These are phyloP conservation scores for Drosophila nigritarsus DNA, from an alignment of 2,888 invertebrate genomes.

Conservation along the genomic window DNA sequence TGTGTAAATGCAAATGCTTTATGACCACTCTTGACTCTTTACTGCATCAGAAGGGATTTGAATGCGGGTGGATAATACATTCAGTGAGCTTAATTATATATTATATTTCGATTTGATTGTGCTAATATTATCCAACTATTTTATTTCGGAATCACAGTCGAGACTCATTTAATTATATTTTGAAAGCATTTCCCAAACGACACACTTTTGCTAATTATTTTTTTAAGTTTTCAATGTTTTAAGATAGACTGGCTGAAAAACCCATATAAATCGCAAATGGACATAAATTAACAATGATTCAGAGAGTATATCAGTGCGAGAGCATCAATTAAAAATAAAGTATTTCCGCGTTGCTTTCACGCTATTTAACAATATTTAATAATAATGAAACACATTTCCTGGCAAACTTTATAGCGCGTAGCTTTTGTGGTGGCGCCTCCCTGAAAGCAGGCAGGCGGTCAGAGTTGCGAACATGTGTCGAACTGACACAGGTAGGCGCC, in stretches of 20 bases:
- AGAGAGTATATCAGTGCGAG: constrained; percentile 3
- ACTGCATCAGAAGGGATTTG: constrained; percentile 6
- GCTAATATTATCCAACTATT: not conserved
- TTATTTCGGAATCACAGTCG: not conserved
- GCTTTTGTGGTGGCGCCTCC: not conserved
- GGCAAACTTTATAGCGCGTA: constrained; percentile 5
- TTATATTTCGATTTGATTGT: not conserved
- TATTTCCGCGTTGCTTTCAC: constrained; percentile 12
- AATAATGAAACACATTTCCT: constrained; percentile 23
- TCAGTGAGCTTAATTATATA: not conserved
- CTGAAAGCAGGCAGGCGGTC: not conserved
- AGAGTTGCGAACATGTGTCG: constrained; percentile 47
- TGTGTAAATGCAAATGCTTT: constrained; percentile 16
- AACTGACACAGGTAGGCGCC: constrained; percentile 49
- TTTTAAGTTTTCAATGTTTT: not conserved
- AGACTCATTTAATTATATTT: not conserved
- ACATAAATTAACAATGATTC: constrained; percentile 10
- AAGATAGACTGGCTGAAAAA: not conserved
- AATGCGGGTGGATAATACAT: not conserved
- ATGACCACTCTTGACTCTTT: constrained; percentile 27
- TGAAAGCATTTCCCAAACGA: not conserved
- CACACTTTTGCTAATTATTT: not conserved
- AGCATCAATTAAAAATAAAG: constrained; percentile 24
- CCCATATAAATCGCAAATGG: not conserved
- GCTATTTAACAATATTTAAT: constrained; percentile 33